phyloP scores from a whole-genome alignment of 2,888 invertebrate species.

The Balanococcus diminutus region DNA sequence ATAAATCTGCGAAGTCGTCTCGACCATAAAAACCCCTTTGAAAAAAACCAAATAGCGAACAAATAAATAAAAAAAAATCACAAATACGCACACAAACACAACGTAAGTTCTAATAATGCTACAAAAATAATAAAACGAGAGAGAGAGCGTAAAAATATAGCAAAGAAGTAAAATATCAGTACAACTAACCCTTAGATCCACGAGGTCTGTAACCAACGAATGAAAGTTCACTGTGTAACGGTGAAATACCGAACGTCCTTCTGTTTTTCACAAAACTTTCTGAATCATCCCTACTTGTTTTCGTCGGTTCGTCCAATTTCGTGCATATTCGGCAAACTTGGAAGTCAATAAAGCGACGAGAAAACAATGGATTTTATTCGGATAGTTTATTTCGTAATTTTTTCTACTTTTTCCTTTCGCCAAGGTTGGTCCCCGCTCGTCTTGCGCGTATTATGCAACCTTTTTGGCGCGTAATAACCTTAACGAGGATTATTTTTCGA shows the following conservation, averaged over 20 bases:
- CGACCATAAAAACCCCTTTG: not conserved
- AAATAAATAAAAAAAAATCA: not conserved
- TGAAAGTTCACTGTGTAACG: slow-evolving; percentile 41
- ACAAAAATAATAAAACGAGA: slow-evolving; percentile 4
- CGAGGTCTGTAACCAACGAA: slow-evolving; percentile 28
- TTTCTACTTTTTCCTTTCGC: not conserved
- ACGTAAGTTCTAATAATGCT: not conserved
- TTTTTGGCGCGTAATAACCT: slow-evolving; percentile 12
- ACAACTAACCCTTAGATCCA: slow-evolving; percentile 36
- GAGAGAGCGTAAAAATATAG: not conserved
- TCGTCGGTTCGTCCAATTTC: slow-evolving; percentile 41
- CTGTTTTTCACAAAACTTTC: slow-evolving; percentile 44
- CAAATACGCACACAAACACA: not conserved
- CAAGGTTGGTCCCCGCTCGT: not conserved
- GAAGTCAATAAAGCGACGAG: slow-evolving; percentile 45
- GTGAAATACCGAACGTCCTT: slow-evolving; percentile 34
- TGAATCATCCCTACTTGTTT: slow-evolving; percentile 48
- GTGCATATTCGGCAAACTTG: slow-evolving; percentile 36
- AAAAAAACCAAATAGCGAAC: not conserved
- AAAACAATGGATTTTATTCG: slow-evolving; percentile 47
- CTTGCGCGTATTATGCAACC: slow-evolving; percentile 1
- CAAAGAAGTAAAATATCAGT: not conserved
- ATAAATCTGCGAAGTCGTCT: not conserved
- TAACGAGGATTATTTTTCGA: not conserved
- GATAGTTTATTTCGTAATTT: slow-evolving; percentile 30